These are phyloP conservation scores for Dipodomys merriami DNA, from an alignment of 2,113 vertebrate genomes.

Conservation along the genomic window DNA sequence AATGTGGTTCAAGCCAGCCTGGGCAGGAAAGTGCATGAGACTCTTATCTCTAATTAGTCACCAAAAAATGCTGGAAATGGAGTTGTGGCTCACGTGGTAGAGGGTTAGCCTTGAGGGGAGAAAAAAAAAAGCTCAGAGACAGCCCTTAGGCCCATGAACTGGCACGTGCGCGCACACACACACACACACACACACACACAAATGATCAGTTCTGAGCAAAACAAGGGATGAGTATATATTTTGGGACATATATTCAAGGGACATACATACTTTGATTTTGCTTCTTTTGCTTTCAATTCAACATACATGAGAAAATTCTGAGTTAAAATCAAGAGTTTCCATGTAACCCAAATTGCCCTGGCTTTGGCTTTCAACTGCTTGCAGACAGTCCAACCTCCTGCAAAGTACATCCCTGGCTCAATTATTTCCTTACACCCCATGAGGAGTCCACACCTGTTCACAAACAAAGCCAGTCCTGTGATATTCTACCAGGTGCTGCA, in stretches of 20 bases:
- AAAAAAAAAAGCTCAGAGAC: too few relatives aligned
- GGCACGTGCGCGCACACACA: too few relatives aligned
- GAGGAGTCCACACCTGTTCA: constrained; percentile 71
- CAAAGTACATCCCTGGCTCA: constrained; percentile 60
- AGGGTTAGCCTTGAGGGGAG: too few relatives aligned
- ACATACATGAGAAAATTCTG: constrained; percentile 16
- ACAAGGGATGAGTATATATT: neutral
- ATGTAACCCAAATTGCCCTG: constrained; percentile 16
- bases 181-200: too few relatives aligned
- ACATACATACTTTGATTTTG: neutral
- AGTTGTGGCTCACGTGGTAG: too few relatives aligned
- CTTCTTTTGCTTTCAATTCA: constrained; percentile 15
- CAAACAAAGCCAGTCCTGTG: constrained; percentile 54
- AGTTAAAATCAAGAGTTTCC: constrained; percentile 53
- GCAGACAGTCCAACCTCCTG: constrained; percentile 62
- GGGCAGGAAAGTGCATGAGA: too few relatives aligned
- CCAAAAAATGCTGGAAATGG: too few relatives aligned
- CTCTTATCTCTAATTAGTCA: too few relatives aligned
- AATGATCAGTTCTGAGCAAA: neutral
- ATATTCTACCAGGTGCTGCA: constrained; percentile 61
- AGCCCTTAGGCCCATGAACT: too few relatives aligned
- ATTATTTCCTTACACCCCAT: constrained; percentile 69
- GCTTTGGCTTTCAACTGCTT: constrained; percentile 44
- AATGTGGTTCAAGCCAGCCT: too few relatives aligned
- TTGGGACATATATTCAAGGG: neutral